Evolutionary conservation across 2,113 vertebrate genomes (phyloP), one percentile per base, ranked within the genome.

Genomic region (Platichthys flesus): DNA sequence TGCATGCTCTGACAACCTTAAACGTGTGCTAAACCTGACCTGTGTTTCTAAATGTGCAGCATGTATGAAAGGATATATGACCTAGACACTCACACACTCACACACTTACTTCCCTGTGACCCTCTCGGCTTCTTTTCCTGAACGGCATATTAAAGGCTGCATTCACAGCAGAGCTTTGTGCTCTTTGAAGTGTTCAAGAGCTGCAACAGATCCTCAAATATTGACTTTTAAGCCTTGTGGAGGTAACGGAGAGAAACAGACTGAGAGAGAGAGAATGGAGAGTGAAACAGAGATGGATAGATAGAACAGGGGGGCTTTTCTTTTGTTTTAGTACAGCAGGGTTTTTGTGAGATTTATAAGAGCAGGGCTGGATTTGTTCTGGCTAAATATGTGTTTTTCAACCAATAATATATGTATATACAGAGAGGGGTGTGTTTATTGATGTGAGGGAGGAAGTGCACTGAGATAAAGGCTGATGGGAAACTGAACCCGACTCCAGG

Each of bases 161-260:
- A 82, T 90, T 90, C 91, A 85, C 85, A 83, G 85, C 61, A 1
- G 60, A 78, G 73, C 86, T 85, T 82, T 65, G 69, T 85, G 72
- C 83, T 82, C 86, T 94, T 93, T 92, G 89, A 93, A 92, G 90
- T 87, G 83, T 79, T 83, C 55, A 49, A 88, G 75, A 73, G 84
- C 91, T 78, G 80, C 85, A 84, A 78, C 81, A 86, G 88, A 90
- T 91, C 86, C 84, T 89, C 87, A 93, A 94, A 93, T 94, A 93
- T 94, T 92, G 91, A 92, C 90, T 93, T 86, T 90, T 85, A 88
- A 92, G 87, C 79, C 88, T 82, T 63, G 52, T 71, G 78, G 65
- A 81, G 73, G 57, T 86, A 71, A 47, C 61, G 63, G 82, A 69
- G 69, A 9, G 58, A 7, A 67, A 40, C 57, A 58, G 82, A 69